phyloP scores from a whole-genome alignment of 2,888 invertebrate genomes.

The Thecocarcelia acutangulata region DNA sequence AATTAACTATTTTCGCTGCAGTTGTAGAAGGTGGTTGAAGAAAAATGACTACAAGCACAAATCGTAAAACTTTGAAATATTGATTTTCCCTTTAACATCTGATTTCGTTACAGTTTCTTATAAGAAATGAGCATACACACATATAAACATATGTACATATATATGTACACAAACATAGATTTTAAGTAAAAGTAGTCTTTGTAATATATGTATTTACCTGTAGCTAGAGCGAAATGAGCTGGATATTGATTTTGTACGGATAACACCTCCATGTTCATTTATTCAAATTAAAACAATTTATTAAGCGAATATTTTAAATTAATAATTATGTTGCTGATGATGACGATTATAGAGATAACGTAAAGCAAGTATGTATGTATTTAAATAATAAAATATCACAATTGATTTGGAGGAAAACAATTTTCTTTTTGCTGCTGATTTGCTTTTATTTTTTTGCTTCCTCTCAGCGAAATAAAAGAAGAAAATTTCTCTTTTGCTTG shows the following conservation, averaged over 20 bases:
- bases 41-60: no score
- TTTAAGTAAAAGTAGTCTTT: no score
- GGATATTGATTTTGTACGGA: constrained; percentile 88
- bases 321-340: constrained; percentile 11
- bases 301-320: constrained; percentile 10
- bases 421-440: constrained; percentile 36
- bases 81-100: constrained; percentile 21
- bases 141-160: neutral
- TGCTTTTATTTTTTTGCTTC: constrained; percentile 5
- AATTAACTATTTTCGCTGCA: constrained; percentile 8
- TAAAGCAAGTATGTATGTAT: constrained; percentile 62
- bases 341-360: constrained; percentile 31
- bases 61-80: no score
- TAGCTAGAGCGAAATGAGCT: constrained; percentile 85
- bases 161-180: neutral
- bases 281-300: constrained; percentile 65
- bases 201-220: constrained; percentile 64
- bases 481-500: constrained; percentile 41
- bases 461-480: constrained; percentile 23
- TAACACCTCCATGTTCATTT: constrained; percentile 89
- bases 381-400: constrained; percentile 65
- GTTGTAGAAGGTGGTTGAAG: no score
- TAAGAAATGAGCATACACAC: neutral
- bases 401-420: constrained; percentile 57
- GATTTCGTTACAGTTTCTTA: neutral